A percentile compares a stretch with the other conserved stretches of the same genome.
Evolutionary conservation across 2,797 vertebrate species (phyloP).

Genomic region (Hypotaenidia philippensis): DNA sequence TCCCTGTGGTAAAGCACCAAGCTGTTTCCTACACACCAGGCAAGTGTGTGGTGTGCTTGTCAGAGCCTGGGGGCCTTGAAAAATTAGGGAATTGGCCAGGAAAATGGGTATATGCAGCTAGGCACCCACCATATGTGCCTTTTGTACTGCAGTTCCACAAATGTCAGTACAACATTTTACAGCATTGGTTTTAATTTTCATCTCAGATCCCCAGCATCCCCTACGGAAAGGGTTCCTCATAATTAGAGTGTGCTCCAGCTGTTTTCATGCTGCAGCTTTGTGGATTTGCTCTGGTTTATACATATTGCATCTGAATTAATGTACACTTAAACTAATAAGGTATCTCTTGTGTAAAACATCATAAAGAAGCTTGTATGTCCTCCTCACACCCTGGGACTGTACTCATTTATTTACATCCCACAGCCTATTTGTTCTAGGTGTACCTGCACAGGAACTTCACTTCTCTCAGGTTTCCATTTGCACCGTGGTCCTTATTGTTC

Average conservation of each 20-base stretch:
- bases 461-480: neutral
- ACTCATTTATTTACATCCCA: neutral
- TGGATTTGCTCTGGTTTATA: conserved; percentile 2
- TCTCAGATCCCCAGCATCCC: neutral
- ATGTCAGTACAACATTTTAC: neutral
- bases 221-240: neutral
- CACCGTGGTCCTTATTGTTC: neutral
- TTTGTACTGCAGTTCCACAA: neutral
- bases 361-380: neutral
- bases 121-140: neutral
- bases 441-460: neutral
- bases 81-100: neutral
- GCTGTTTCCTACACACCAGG: neutral
- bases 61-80: neutral
- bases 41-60: neutral
- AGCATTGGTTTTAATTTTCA: neutral
- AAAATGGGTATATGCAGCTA: neutral
- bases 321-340: neutral
- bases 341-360: neutral
- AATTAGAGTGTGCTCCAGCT: neutral
- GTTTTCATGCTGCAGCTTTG: neutral
- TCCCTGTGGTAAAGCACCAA: neutral
- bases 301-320: neutral
- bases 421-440: neutral
- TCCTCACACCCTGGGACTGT: neutral